Percentiles rank a stretch among this genome's conserved stretches.
Evolutionary conservation across 2,797 vertebrate genomes (phyloP).

Genomic region (Nasua narica): DNA sequence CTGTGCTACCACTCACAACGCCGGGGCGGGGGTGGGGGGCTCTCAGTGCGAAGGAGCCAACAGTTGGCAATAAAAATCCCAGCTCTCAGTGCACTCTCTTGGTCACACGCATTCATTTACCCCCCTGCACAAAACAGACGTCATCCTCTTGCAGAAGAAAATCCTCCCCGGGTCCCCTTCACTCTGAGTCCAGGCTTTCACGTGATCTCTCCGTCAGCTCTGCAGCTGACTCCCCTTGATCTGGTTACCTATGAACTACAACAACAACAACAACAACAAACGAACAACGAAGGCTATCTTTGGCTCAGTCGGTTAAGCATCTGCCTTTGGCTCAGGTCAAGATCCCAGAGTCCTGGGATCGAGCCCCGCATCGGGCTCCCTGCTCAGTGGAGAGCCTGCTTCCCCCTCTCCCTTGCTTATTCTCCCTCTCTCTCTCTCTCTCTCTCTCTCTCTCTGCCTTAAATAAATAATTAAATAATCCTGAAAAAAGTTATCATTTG

Average conservation of each 20-base stretch:
- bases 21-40: not conserved
- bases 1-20: not conserved
- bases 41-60: not conserved
- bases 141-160: not conserved
- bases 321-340: too few relatives aligned
- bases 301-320: too few relatives aligned
- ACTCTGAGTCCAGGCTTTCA: not conserved
- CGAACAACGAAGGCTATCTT: not conserved
- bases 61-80: fast-evolving
- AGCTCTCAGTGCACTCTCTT: not conserved
- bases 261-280: not conserved
- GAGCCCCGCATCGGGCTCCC: too few relatives aligned
- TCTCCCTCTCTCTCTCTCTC: too few relatives aligned
- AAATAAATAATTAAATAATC: too few relatives aligned
- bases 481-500: not conserved
- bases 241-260: not conserved
- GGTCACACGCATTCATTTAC: not conserved
- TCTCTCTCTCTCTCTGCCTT: too few relatives aligned
- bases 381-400: too few relatives aligned
- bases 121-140: fast-evolving
- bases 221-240: not conserved
- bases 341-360: too few relatives aligned
- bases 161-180: too few relatives aligned
- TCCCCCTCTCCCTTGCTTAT: too few relatives aligned
- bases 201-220: not conserved